A percentile compares a stretch with the other conserved stretches of the same genome.
phyloP scores from a whole-genome alignment of 2,113 vertebrate species.

The Nothoprocta pentlandii region DNA sequence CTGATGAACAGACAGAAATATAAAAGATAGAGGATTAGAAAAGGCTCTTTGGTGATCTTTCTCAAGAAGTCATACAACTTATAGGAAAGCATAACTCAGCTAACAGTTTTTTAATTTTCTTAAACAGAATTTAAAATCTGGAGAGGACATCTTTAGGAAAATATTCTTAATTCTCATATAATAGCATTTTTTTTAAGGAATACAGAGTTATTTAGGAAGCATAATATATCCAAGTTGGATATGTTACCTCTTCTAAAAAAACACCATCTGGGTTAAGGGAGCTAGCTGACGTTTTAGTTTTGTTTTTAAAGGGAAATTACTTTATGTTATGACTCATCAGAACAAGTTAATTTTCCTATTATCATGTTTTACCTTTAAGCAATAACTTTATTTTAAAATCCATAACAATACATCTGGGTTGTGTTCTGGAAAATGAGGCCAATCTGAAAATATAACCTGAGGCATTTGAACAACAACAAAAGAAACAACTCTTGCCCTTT shows the following conservation, averaged over 20 bases:
- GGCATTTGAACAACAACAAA: slow-evolving; percentile 3
- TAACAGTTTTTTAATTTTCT: slow-evolving; percentile 5
- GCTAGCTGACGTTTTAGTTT: slow-evolving; percentile 34
- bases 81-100: not conserved
- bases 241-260: slow-evolving; percentile 47
- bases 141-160: not conserved
- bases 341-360: slow-evolving; percentile 63
- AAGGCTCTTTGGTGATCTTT: not conserved
- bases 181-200: not conserved
- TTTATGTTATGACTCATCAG: slow-evolving; percentile 75
- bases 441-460: slow-evolving; percentile 53
- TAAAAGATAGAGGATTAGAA: not conserved
- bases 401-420: slow-evolving; percentile 65
- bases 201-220: not conserved
- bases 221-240: slow-evolving; percentile 16
- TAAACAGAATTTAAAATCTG: not conserved
- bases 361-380: slow-evolving; percentile 63
- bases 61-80: not conserved
- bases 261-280: slow-evolving; percentile 39
- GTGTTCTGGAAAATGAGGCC: slow-evolving; percentile 56
- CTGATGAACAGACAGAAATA: not conserved
- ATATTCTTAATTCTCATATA: not conserved
- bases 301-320: slow-evolving; percentile 70
- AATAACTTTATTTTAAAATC: slow-evolving; percentile 55
- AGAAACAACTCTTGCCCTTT: not conserved